phyloP scores from a whole-genome alignment of 2,888 invertebrate species.

The Ochlodes sylvanus region DNA sequence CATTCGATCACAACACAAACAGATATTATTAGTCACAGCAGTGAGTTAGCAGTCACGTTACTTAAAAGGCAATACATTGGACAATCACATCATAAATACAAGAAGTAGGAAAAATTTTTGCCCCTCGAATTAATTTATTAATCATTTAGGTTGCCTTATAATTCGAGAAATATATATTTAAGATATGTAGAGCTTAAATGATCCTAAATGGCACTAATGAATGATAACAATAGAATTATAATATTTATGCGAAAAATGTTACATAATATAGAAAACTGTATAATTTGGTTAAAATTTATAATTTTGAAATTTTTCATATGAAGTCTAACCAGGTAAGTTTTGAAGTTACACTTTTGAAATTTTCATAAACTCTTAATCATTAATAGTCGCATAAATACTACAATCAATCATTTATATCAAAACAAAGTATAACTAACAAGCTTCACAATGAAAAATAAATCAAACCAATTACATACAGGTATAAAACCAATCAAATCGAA shows the following conservation, averaged over 20 bases:
- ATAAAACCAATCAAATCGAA: constrained; percentile 9
- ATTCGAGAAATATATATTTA: not conserved
- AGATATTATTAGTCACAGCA: constrained; percentile 52
- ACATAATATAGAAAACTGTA: no score
- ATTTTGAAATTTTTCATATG: no score
- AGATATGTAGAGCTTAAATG: constrained; percentile 2
- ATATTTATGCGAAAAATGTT: constrained; percentile 11
- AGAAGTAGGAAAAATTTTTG: not conserved
- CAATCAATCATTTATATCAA: not conserved
- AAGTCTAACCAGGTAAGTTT: no score
- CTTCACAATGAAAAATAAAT: constrained; percentile 16
- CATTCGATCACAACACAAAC: not conserved
- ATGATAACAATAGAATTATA: constrained; percentile 1
- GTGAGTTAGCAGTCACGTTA: constrained; percentile 24
- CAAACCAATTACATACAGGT: not conserved
- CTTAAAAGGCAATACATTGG: constrained; percentile 10
- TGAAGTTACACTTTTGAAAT: no score
- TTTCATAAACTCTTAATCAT: no score
- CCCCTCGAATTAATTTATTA: not conserved
- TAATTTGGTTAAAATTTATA: no score
- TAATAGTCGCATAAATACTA: constrained; percentile 9
- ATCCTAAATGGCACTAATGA: constrained; percentile 41
- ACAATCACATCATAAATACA: constrained; percentile 23
- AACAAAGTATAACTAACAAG: constrained; percentile 7
- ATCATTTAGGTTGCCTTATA: not conserved